These are phyloP conservation scores for Latrodectus hesperus DNA, from an alignment of 2,888 invertebrate genomes.

Conservation along the genomic window DNA sequence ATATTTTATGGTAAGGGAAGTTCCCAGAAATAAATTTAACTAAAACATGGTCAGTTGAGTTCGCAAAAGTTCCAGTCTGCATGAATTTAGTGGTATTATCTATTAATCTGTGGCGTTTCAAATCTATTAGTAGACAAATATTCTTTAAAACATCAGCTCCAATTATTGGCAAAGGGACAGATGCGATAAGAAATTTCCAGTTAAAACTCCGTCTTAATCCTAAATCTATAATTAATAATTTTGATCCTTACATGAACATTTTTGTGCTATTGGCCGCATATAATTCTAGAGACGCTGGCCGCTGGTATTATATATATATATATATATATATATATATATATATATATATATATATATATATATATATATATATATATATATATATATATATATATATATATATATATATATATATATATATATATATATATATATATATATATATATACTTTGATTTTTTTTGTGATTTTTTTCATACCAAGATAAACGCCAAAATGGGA, in stretches of 20 bases:
- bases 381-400: too few relatives aligned
- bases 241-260: constrained; percentile 15
- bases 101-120: not conserved
- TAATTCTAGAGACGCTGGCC: not conserved
- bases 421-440: too few relatives aligned
- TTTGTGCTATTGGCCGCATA: constrained; percentile 20
- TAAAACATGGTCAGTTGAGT: too few relatives aligned
- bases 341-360: too few relatives aligned
- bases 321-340: too few relatives aligned
- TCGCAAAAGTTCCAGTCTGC: too few relatives aligned
- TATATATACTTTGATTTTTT: too few relatives aligned
- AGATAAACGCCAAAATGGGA: too few relatives aligned
- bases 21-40: too few relatives aligned
- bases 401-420: too few relatives aligned
- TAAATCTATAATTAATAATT: constrained; percentile 21
- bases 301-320: not conserved
- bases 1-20: not conserved
- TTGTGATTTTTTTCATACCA: too few relatives aligned
- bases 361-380: too few relatives aligned
- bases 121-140: constrained; percentile 1
- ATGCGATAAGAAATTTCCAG: constrained; percentile 21
- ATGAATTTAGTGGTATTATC: not conserved
- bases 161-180: constrained; percentile 10
- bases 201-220: not conserved
- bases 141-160: constrained; percentile 9